phyloP scores from a whole-genome alignment of 2,113 vertebrate species.

The Corythaeola cristata region DNA sequence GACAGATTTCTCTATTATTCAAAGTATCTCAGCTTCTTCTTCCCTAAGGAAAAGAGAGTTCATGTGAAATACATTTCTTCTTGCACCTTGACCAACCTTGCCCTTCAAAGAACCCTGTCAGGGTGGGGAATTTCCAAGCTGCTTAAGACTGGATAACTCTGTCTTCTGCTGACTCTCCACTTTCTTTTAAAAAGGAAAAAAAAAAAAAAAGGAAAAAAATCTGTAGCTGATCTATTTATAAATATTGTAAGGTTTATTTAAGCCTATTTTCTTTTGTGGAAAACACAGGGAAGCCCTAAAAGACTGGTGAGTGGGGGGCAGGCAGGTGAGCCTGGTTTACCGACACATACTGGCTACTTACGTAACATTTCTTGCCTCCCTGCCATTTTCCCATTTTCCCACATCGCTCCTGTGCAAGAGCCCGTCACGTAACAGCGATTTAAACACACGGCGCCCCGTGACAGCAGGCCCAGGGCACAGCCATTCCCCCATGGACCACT shows the following conservation, averaged over 20 bases:
- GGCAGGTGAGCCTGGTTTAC: neutral
- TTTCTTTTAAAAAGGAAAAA: neutral
- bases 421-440: too few relatives aligned
- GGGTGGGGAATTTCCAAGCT: neutral
- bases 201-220: neutral
- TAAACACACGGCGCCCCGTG: neutral
- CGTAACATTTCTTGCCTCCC: neutral
- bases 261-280: neutral
- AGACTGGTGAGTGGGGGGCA: too few relatives aligned
- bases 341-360: too few relatives aligned
- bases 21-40: neutral
- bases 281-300: neutral
- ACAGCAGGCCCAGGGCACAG: too few relatives aligned
- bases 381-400: neutral
- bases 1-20: neutral
- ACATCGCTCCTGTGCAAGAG: neutral
- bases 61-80: neutral
- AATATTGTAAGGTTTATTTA: neutral
- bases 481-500: neutral
- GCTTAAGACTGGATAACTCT: neutral
- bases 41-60: neutral
- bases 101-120: too few relatives aligned
- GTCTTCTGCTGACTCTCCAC: neutral
- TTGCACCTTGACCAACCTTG: neutral
- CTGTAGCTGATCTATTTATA: neutral